Evolutionary conservation across 2,888 invertebrate genomes (phyloP), one percentile per base, ranked within the genome.

Genomic region (Zhuqinia jingwanae): DNA sequence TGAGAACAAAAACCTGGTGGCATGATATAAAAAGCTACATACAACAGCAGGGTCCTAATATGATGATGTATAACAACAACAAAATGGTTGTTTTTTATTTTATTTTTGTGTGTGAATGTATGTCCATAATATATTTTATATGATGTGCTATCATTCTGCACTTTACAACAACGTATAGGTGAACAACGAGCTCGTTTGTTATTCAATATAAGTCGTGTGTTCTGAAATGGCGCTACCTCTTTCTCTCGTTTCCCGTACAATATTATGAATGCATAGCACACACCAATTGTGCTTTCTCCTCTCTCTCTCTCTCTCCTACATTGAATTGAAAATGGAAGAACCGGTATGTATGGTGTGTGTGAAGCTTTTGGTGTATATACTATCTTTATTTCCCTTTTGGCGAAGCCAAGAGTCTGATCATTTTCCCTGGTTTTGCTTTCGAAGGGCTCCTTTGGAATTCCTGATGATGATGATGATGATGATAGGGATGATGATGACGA

Each of bases 111-210:
- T 50, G 11, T 13, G 1, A 8, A 68, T n/a, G n/a, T n/a, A 17
- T 27, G 27, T 27, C 5, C 17, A 50, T 50, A 15, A 36, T 63
- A 63, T 63, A 63, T 36, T 36, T 13, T 65, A 65, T 11, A 22
- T 42, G 42, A 60, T 60, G 10, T 5, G 30, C 60, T 27, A 80
- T 81, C 58, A 81, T 81, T 81, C 73, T 81, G 45, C 70, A 81
- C 58, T 81, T 81, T n/a, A n/a, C n/a, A n/a, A 45, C 56, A 27
- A 45, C 36, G 68, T 17, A 1, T 11, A 45, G 8, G 20, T 20
- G 25, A 27, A 56, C 30, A 63, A 78, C 25, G 36, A 68, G 45
- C 36, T 79, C 63, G 79, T 65, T 79, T n/a, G 65, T 65, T 65
- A 79, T 65, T 65, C 63, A 47, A 36, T 60, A 30, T 58, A 11